A percentile compares a stretch with the other conserved stretches of the same genome.
These are phyloP conservation scores for Sinopyrophorus schimmeli DNA, from an alignment of 2,888 invertebrate genomes.

Conservation along the genomic window DNA sequence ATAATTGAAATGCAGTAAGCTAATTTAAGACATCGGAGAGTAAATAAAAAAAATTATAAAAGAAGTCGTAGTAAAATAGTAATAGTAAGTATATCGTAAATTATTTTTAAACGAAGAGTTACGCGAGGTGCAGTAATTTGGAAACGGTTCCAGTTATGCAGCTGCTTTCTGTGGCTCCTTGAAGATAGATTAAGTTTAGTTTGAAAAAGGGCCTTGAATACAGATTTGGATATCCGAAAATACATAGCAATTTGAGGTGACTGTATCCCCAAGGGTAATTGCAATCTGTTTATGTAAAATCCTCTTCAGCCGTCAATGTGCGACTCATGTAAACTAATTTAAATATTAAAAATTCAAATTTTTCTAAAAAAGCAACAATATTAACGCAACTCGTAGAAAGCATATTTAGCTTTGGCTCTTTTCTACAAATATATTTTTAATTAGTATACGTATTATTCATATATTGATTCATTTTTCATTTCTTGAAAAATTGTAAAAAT, in stretches of 20 bases:
- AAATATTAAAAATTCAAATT: constrained; percentile 28
- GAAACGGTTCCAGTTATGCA: constrained; percentile 5
- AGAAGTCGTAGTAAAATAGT: too few species aligned
- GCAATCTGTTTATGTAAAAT: constrained; percentile 18
- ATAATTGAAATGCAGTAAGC: too few species aligned
- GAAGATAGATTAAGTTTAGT: constrained; percentile 16
- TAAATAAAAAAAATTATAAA: too few species aligned
- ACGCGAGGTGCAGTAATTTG: constrained; percentile 1
- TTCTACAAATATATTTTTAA: constrained; percentile 40
- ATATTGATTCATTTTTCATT: constrained; percentile 49
- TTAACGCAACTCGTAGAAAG: constrained; percentile 51
- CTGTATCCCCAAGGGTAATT: constrained; percentile 2
- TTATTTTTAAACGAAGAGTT: constrained; percentile 7
- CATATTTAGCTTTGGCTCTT: constrained; percentile 40
- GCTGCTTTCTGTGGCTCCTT: constrained; percentile 5
- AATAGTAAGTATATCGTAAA: too few species aligned
- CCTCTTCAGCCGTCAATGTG: constrained; percentile 38
- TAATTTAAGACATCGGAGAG: too few species aligned
- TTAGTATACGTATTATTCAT: constrained; percentile 51
- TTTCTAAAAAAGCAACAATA: constrained; percentile 48
- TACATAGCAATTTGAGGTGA: constrained; percentile 9
- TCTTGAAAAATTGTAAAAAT: constrained; percentile 52
- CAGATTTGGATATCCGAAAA: constrained; percentile 15
- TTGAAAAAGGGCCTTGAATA: constrained; percentile 18
- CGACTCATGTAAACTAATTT: constrained; percentile 36